Conservation (phyloP, 1,140 invertebrate species). For the Tetraneura akinire region DNA sequence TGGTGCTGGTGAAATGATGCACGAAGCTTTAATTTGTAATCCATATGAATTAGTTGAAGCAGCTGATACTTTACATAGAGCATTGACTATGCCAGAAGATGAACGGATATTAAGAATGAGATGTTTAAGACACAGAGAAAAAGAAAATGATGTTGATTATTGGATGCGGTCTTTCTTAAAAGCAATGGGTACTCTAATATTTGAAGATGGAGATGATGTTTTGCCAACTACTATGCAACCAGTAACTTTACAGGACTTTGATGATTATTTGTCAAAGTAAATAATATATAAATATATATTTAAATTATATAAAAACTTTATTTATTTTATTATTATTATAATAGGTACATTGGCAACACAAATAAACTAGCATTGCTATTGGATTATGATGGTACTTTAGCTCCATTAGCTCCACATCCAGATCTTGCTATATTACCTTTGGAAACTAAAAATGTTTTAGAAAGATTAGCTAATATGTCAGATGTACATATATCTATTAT, state of each 20-base stretch:
- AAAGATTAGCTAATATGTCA: constrained; percentile 79
- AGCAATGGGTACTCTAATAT: constrained; percentile 75
- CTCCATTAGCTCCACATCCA: constrained; percentile 85
- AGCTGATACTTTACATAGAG: constrained; percentile 81
- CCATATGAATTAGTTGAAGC: constrained; percentile 87
- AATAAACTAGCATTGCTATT: constrained; percentile 81
- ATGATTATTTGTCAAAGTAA: constrained; percentile 80
- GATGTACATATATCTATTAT: constrained; percentile 88
- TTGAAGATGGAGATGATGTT: constrained; percentile 77
- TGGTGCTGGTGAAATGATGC: constrained; percentile 88
- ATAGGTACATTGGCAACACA: constrained; percentile 80
- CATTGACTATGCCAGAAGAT: constrained; percentile 86
- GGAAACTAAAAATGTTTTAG: constrained; percentile 83
- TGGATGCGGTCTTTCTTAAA: constrained; percentile 88
- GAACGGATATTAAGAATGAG: constrained; percentile 85
- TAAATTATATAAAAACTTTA: not conserved
- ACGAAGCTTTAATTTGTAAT: constrained; percentile 85
- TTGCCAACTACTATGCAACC: constrained; percentile 82
- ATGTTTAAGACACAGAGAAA: constrained; percentile 76
- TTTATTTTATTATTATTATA: constrained; percentile 47
- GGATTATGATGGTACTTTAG: constrained; percentile 88
- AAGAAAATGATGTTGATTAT: constrained; percentile 80
- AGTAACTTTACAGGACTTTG: constrained; percentile 83
- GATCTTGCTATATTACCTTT: constrained; percentile 81
- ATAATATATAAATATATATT: constrained; percentile 54